phyloP scores from a whole-genome alignment of 2,888 invertebrate species.

The Eupithecia inturbata region DNA sequence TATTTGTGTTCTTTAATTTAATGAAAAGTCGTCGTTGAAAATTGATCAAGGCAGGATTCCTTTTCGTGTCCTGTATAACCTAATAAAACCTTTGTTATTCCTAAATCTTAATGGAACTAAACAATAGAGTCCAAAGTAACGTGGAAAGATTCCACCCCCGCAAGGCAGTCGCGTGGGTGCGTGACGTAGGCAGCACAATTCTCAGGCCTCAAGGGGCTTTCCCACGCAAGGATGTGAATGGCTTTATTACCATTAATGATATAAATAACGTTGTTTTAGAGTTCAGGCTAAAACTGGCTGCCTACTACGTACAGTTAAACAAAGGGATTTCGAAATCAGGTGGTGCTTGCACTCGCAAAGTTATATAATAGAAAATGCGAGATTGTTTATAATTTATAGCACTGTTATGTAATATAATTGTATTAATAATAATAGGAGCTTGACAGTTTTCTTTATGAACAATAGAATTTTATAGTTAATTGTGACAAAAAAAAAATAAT shows the following conservation, averaged over 20 bases:
- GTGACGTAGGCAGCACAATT: constrained; percentile 8
- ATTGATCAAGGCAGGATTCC: neutral
- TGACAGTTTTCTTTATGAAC: neutral
- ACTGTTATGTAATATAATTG: neutral
- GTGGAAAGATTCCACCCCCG: neutral
- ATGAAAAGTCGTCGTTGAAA: no score
- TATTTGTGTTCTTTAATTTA: neutral
- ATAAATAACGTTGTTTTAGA: constrained; percentile 8
- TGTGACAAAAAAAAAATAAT: neutral
- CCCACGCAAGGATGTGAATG: constrained; percentile 25
- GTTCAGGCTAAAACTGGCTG: neutral
- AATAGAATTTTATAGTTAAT: neutral
- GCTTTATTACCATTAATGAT: neutral
- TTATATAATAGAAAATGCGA: neutral
- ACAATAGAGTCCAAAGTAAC: neutral
- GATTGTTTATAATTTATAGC: neutral
- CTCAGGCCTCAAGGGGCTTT: constrained; percentile 18
- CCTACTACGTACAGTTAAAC: neutral
- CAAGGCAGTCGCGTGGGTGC: constrained; percentile 1
- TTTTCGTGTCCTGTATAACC: neutral
- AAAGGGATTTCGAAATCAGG: constrained; percentile 3
- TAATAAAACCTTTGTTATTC: neutral
- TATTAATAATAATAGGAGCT: neutral
- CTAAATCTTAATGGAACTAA: neutral
- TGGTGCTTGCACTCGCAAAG: neutral